Base-by-base conservation (phyloP, 2,113 vertebrate species). In the Hydropotes inermis region DNA sequence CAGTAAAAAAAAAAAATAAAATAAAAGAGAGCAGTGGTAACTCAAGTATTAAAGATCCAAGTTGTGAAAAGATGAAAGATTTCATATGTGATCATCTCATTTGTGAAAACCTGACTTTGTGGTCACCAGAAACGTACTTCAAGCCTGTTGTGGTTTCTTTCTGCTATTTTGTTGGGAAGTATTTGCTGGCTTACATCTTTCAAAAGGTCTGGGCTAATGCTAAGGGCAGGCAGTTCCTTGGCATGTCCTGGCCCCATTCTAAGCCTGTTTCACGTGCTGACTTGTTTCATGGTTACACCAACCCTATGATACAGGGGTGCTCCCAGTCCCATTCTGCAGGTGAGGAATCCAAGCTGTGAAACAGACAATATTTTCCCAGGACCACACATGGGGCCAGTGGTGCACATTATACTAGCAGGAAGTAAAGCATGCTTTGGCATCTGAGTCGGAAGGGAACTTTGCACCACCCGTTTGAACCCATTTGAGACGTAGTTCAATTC, bases 181-280 rank as follows among this genome's bases (percentile, higher is more conserved):
- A 9, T 15, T 78, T 43, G 30, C 13, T 5, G 2, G 14, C 54
- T 45, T 12, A 7, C 36, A 6, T 70, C 82, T 94, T 36, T n/a
- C 1, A 0, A 2, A 43, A 28, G 25, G 36, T 21, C 33, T 25
- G 45, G 45, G 76, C 4, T 30, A 25, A 12, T 1, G 0, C 15
- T 28, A 2, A 17, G 2, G 28, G 28, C 4, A 2, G 28, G 64
- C 1, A 3, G 1, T 4, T 7, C 9, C 4, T 7, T 28, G 14
- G 21, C 1, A 1, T 30, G 39, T 2, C 8, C 55, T 11, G 57
- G n/a, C 8, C 4, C 12, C 0, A 3, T 13, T 7, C 14, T 9
- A 0, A 13, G 9, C 1, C 1, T 3, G 2, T 2, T 27, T 36
- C 76, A 1, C 0, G 5, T 0, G 5, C 4, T 6, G 30, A 0